These are phyloP conservation scores for Tragelaphus scriptus DNA, from an alignment of 2,113 vertebrate genomes.

Conservation along the genomic window DNA sequence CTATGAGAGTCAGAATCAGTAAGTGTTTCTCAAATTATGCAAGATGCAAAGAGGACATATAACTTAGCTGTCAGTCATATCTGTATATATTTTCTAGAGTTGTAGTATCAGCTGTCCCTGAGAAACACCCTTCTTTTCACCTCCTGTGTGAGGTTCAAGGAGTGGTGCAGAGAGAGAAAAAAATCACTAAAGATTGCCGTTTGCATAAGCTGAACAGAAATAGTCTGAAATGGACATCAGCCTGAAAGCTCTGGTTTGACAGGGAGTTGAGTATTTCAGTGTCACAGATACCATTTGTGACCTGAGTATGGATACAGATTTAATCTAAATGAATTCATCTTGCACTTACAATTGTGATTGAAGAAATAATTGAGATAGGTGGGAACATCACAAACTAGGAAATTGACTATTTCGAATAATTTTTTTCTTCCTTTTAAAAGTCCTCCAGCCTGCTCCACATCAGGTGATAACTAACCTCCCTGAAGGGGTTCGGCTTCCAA, in stretches of 20 bases:
- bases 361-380: background rate
- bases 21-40: background rate
- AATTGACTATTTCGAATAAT: background rate
- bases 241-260: constrained; percentile 26
- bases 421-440: constrained; percentile 74
- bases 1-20: constrained; percentile 32
- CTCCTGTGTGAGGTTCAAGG: background rate
- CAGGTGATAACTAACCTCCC: constrained; percentile 90
- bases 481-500: constrained; percentile 91
- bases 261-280: background rate
- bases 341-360: background rate
- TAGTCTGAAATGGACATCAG: background rate
- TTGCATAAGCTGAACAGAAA: background rate
- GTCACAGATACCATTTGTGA: constrained; percentile 1
- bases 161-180: background rate
- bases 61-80: background rate
- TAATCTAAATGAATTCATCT: constrained; percentile 27
- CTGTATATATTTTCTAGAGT: background rate
- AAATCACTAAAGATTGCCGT: background rate
- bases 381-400: background rate
- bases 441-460: constrained; percentile 93
- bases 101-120: background rate
- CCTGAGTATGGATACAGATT: background rate
- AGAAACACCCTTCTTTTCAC: background rate
- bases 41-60: background rate